Evolutionary conservation across 1,140 invertebrate species (phyloP), one percentile per base, ranked within the genome.

Genomic region (Rhyacophila brunnea): DNA sequence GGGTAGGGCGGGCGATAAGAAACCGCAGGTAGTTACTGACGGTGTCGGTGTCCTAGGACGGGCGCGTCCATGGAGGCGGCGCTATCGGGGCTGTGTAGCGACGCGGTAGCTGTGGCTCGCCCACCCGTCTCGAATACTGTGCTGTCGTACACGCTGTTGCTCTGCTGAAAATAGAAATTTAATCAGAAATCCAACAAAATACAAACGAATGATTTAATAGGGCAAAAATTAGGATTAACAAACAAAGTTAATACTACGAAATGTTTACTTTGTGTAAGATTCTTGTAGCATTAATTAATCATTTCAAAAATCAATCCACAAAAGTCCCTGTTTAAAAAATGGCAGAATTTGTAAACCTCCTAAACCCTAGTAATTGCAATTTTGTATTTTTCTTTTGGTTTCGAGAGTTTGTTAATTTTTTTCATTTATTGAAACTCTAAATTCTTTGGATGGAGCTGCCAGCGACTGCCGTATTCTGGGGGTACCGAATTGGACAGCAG

Each of bases 111-210:
- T 4, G 84, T 85, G 5, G 80, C 80, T 3, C n/a, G n/a, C 42
- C 77, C 75, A 42, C 83, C 83, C 13, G 81, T 83, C 70, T 85
- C 83, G 73, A 91, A 89, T 58, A 90, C 83, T 46, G 89, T 91
- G 68, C 87, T 90, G 73, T 91, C 88, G 71, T 90, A 90, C 51
- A 88, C 84, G 68, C 83, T 87, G 76, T 86, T 85, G 66, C 84
- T 87, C 85, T 88, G 81, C 65, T 81, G 81, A 71, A 74, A 70
- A n/a, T n/a, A n/a, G n/a, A n/a, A n/a, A n/a, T n/a, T n/a, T n/a
- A 65, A 70, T 68, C 58, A 69, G 10, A 42, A 6, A 51, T 17
- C 9, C 15, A 18, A 54, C 40, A 7, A 51, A 18, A 6, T 7
- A 35, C 34, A 35, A 35, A 35, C n/a, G 34, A 35, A 35, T n/a